Evolutionary conservation across 2,888 invertebrate genomes (phyloP).

Genomic region (Orchesella flavescens): DNA sequence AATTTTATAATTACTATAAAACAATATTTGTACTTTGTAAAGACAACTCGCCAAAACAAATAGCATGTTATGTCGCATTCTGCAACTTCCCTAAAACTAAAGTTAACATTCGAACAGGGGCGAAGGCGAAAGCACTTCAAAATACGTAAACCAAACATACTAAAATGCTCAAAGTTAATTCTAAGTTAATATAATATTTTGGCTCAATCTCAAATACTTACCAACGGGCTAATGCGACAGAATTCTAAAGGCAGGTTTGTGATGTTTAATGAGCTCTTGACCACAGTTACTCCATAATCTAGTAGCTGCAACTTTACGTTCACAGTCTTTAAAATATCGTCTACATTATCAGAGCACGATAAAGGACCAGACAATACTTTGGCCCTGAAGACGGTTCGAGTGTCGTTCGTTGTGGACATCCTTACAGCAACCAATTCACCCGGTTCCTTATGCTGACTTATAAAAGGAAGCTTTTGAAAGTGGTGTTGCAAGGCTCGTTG

Average conservation of each 20-base stretch:
- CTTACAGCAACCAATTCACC: slow-evolving; percentile 57
- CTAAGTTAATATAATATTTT: too few species aligned
- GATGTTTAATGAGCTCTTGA: slow-evolving; percentile 30
- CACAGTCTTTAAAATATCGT: slow-evolving; percentile 11
- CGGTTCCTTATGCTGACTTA: neutral
- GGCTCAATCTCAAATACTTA: slow-evolving; percentile 6
- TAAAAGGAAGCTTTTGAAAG: neutral
- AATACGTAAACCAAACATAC: too few species aligned
- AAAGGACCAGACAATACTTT: slow-evolving; percentile 48
- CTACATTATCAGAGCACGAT: slow-evolving; percentile 5
- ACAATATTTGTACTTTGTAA: too few species aligned
- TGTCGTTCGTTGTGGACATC: neutral
- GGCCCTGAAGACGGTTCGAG: slow-evolving; percentile 44
- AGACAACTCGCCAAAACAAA: too few species aligned
- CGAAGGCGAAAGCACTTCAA: too few species aligned
- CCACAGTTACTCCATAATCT: slow-evolving; percentile 42
- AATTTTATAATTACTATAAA: too few species aligned
- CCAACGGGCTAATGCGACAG: slow-evolving; percentile 38
- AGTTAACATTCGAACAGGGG: too few species aligned
- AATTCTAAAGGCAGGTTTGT: slow-evolving; percentile 28
- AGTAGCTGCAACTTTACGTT: slow-evolving; percentile 41
- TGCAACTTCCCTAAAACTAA: too few species aligned
- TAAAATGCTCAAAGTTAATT: too few species aligned
- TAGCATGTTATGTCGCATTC: too few species aligned
- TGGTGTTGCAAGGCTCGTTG: neutral